phyloP scores from a whole-genome alignment of 2,797 vertebrate genomes.

The Limnodromus scolopaceus region DNA sequence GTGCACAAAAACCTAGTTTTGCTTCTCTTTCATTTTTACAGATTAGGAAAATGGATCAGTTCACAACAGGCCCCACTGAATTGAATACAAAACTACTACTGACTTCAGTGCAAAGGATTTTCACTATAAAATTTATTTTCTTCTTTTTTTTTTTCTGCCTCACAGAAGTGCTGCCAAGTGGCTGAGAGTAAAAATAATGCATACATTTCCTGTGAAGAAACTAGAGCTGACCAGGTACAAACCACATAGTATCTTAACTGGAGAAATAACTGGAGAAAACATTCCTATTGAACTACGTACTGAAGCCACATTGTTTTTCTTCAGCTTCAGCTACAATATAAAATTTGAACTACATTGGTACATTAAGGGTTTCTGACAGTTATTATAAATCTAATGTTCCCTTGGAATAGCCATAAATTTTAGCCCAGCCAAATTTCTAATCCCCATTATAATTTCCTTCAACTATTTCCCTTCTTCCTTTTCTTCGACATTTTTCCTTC shows the following conservation, averaged over 20 bases:
- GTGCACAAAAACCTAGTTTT: not conserved
- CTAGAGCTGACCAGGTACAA: not conserved
- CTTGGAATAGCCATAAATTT: not conserved
- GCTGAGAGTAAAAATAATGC: not conserved
- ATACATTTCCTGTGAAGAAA: not conserved
- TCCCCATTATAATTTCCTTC: not conserved
- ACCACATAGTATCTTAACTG: not conserved
- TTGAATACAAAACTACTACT: not conserved
- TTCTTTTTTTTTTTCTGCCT: not conserved
- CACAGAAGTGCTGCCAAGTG: not conserved
- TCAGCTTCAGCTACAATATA: not conserved
- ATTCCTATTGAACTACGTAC: not conserved
- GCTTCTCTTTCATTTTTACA: not conserved
- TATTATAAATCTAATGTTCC: not conserved
- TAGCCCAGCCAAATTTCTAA: not conserved
- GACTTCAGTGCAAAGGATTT: not conserved
- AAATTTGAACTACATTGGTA: not conserved
- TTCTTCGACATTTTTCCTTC: not conserved
- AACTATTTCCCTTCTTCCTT: not conserved
- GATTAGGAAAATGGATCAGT: not conserved
- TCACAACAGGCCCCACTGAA: not conserved
- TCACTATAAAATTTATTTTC: not conserved
- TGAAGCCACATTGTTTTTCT: not conserved
- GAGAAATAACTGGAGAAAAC: not conserved
- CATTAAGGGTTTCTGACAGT: not conserved